A percentile compares a stretch with the other conserved stretches of the same genome.
phyloP scores from a whole-genome alignment of 2,888 invertebrate genomes.

The Opisthograptis luteolata region DNA sequence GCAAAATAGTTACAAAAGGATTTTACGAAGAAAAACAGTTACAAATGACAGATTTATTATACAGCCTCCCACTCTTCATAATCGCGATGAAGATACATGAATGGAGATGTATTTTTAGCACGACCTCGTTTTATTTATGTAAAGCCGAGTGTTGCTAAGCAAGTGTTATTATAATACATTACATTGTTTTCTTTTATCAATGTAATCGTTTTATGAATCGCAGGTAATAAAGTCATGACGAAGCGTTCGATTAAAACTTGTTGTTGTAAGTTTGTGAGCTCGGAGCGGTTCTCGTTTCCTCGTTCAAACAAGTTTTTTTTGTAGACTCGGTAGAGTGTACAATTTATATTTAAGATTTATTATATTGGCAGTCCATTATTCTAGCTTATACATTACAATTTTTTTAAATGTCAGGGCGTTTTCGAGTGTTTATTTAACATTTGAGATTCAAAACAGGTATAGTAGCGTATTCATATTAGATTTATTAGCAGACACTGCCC shows the following conservation, averaged over 20 bases:
- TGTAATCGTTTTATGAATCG: slow-evolving; percentile 27
- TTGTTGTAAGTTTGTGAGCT: slow-evolving; percentile 20
- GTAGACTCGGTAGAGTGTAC: slow-evolving; percentile 13
- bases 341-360: slow-evolving; percentile 22
- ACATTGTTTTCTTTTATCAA: slow-evolving; percentile 23
- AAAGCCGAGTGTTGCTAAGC: slow-evolving; percentile 21
- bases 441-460: background rate
- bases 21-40: background rate
- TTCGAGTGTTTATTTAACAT: background rate
- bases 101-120: slow-evolving; percentile 18
- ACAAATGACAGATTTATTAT: background rate
- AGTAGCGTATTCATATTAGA: no score
- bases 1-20: background rate
- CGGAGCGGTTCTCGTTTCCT: slow-evolving; percentile 26
- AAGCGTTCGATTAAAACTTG: slow-evolving; percentile 29
- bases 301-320: slow-evolving; percentile 34
- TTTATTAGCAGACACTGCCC: no score
- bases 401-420: slow-evolving; percentile 5
- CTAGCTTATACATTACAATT: slow-evolving; percentile 14
- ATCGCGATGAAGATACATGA: slow-evolving; percentile 14
- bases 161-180: slow-evolving; percentile 42
- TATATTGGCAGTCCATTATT: slow-evolving; percentile 13
- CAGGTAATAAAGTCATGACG: slow-evolving; percentile 21
- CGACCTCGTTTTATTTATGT: slow-evolving; percentile 13
- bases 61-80: slow-evolving; percentile 11